Conservation (phyloP, 2,888 invertebrate genomes). For the Pardosa pseudoannulata region DNA sequence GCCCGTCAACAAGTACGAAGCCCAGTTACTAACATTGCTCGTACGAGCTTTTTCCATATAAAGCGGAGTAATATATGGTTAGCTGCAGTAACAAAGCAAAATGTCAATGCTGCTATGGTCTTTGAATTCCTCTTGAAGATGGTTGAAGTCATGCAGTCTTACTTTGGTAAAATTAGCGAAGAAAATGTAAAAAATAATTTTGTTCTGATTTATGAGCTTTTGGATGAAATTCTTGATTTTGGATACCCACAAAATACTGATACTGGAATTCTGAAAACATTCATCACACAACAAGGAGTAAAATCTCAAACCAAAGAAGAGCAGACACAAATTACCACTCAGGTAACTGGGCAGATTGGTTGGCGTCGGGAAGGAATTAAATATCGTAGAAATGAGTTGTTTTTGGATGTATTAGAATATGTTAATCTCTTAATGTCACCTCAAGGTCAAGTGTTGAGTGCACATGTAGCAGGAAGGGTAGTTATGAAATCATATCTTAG, state of each 20-base stretch:
- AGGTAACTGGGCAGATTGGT: conserved; percentile 82
- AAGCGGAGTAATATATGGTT: conserved; percentile 99
- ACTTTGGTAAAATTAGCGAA: conserved; percentile 99
- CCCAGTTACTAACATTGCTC: conserved; percentile 98
- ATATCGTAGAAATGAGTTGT: conserved; percentile 97
- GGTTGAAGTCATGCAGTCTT: conserved; percentile 95
- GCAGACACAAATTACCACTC: conserved; percentile 99
- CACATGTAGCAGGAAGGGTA: conserved; percentile 99
- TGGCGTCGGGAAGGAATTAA: conserved; percentile 99
- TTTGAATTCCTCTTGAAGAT: conserved; percentile 99
- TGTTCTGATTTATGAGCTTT: conserved; percentile 98
- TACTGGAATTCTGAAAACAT: conserved; percentile 98
- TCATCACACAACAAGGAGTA: conserved; percentile 99
- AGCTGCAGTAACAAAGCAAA: conserved; percentile 99
- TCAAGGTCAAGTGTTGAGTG: conserved; percentile 98
- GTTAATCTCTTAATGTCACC: conserved; percentile 99
- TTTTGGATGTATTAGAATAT: conserved; percentile 98
- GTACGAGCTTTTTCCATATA: conserved; percentile 99
- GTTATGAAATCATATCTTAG: conserved; percentile 99
- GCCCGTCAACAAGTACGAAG: conserved; percentile 99
- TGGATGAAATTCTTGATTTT: conserved; percentile 99
- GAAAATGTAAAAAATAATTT: conserved; percentile 99
- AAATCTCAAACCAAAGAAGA: conserved; percentile 99
- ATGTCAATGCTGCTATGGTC: conserved; percentile 99
- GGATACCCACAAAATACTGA: conserved; percentile 99